phyloP scores from a whole-genome alignment of 2,797 vertebrate species.

The Moxostoma hubbsi region DNA sequence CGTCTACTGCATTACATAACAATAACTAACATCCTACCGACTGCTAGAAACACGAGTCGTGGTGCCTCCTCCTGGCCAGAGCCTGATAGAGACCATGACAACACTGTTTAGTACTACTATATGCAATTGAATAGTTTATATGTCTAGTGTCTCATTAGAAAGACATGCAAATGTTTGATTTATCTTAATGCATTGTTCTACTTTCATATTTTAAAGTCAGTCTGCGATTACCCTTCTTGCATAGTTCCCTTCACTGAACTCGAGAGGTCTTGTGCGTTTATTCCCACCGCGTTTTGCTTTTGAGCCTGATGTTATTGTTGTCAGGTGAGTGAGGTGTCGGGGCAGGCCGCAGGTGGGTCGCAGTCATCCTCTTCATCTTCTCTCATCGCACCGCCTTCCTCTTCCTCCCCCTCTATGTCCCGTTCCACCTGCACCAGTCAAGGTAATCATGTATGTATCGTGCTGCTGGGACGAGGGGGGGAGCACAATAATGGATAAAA shows the following conservation, averaged over 20 bases:
- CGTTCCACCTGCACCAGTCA: constrained; percentile 89
- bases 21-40: not conserved
- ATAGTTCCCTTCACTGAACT: not conserved
- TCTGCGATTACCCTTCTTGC: not conserved
- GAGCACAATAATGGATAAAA: too few species aligned
- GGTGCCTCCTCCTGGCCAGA: constrained; percentile 18
- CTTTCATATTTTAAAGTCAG: not conserved
- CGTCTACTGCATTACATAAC: not conserved
- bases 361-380: constrained; percentile 74
- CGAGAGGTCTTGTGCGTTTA: not conserved
- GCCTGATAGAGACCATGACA: not conserved
- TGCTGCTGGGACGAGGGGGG: constrained; percentile 75
- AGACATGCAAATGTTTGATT: not conserved
- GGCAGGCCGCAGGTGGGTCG: constrained; percentile 78
- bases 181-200: not conserved
- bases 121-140: too few species aligned
- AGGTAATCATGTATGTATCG: constrained; percentile 95
- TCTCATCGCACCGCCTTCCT: constrained; percentile 79
- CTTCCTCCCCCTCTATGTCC: constrained; percentile 80
- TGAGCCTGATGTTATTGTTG: constrained; percentile 73
- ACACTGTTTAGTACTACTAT: too few species aligned
- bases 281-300: constrained; percentile 15
- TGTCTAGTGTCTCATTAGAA: too few species aligned
- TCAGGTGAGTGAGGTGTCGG: constrained; percentile 93
- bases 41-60: not conserved